Percentiles rank a stretch among this genome's conserved stretches.
These are phyloP conservation scores for Astur gentilis DNA, from an alignment of 2,113 vertebrate genomes.

Conservation along the genomic window DNA sequence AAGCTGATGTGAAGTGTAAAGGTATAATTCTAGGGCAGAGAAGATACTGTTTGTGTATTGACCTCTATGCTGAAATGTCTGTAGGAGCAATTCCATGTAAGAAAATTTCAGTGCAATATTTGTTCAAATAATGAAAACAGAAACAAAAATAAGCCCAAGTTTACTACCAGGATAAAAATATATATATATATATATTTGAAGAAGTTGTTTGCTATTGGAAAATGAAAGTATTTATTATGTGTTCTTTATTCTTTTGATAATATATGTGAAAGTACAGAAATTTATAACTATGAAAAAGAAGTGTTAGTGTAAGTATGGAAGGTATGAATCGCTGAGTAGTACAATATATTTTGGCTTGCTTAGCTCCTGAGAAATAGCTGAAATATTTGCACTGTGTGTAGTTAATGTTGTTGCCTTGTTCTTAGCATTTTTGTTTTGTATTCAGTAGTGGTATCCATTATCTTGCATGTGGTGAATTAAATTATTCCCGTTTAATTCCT, in stretches of 20 bases:
- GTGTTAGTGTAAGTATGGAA: background rate
- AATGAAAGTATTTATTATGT: background rate
- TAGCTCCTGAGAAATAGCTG: background rate
- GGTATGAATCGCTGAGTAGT: background rate
- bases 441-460: background rate
- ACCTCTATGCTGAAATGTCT: background rate
- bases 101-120: background rate
- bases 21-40: background rate
- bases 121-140: background rate
- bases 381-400: background rate
- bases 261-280: background rate
- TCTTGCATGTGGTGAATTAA: background rate
- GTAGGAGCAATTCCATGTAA: background rate
- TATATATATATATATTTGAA: background rate
- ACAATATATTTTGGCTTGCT: background rate
- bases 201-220: background rate
- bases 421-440: background rate
- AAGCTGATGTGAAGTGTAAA: background rate
- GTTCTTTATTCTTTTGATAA: background rate
- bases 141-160: background rate
- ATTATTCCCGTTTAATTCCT: background rate
- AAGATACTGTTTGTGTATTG: background rate
- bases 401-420: background rate
- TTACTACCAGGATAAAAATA: background rate
- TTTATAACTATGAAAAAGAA: background rate